Conservation (phyloP, 2,888 invertebrate species). For the Tubiluchus corallicola region DNA sequence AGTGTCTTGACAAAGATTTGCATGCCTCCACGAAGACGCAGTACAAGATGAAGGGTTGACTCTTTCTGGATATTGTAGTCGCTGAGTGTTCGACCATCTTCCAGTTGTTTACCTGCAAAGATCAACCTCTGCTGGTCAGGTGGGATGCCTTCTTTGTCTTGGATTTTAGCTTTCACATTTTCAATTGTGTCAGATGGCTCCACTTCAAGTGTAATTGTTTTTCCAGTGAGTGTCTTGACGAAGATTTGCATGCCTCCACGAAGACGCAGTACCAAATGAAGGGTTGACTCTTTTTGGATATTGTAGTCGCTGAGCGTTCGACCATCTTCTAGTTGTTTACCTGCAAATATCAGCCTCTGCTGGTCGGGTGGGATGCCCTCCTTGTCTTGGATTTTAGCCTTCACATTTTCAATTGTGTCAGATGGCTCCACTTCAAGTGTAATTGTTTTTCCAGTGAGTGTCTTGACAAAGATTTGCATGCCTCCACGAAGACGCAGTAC, state of each 20-base stretch:
- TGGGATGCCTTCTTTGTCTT: constrained; percentile 40
- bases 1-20: constrained; percentile 18
- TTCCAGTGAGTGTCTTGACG: constrained; percentile 16
- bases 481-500: too few species aligned
- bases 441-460: constrained; percentile 14
- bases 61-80: constrained; percentile 90
- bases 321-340: constrained; percentile 16
- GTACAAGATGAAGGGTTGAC: constrained; percentile 38
- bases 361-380: constrained; percentile 18
- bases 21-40: constrained; percentile 29
- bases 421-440: constrained; percentile 15
- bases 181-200: constrained; percentile 16
- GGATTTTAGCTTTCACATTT: constrained; percentile 28
- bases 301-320: constrained; percentile 15
- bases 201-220: constrained; percentile 15
- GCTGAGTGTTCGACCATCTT: constrained; percentile 77
- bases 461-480: constrained; percentile 13
- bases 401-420: constrained; percentile 16
- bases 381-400: constrained; percentile 17
- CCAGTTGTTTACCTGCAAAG: constrained; percentile 85
- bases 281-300: constrained; percentile 15
- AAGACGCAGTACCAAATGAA: constrained; percentile 14
- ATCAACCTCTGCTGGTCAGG: constrained; percentile 69
- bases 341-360: constrained; percentile 15
- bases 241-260: constrained; percentile 18